Evolutionary conservation across 30 jellyfish, hydroid and myxozoan genomes (phyloP), one percentile per base, ranked within the genome.

Genomic region (Calvadosia cruxmelitensis): DNA sequence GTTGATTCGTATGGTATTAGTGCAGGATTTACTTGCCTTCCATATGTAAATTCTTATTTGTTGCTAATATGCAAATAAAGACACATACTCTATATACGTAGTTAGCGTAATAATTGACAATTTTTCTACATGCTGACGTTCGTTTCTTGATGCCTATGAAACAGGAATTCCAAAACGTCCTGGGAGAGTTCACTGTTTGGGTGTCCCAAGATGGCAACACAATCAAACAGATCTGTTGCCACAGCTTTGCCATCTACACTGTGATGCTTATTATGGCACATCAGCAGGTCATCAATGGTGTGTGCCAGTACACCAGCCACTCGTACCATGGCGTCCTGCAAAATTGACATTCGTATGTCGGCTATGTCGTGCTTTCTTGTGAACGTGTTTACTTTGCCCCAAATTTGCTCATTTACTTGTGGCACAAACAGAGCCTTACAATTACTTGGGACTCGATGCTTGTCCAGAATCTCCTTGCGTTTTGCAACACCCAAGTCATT

Each of bases 151-250:
- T n/a, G n/a, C n/a, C n/a, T n/a, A n/a, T n/a, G n/a, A n/a, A n/a
- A n/a, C 53, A 50, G 34, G 29, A 53, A 2, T 50, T 71, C 81
- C 16, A 71, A 2, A 13, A 29, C 15, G 35, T 49, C 53, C n/a
- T 49, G 31, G 31, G 76, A 73, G 13, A 73, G 66, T 53, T 73
- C 83, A 31, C 31, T 1, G 67, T 34, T 53, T 27, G 61, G 68
- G 62, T 62, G 66, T 5, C 83, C 83, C 24, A 53, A 34, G n/a
- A 73, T 3, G 48, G 83, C 83, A 5, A 73, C 61, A 2, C 76
- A 73, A 62, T 52, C 83, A 73, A 73, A 62, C 3, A 57, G 57
- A 26, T 68, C 23, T 24, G 76, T 73, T 33, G 83, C 77, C 1
- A 73, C 34, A 62, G 66, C 76, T 34, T 62, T 57, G 67, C 66